Evolutionary conservation across 2,113 vertebrate species (phyloP).

Genomic region (Scalopus aquaticus): DNA sequence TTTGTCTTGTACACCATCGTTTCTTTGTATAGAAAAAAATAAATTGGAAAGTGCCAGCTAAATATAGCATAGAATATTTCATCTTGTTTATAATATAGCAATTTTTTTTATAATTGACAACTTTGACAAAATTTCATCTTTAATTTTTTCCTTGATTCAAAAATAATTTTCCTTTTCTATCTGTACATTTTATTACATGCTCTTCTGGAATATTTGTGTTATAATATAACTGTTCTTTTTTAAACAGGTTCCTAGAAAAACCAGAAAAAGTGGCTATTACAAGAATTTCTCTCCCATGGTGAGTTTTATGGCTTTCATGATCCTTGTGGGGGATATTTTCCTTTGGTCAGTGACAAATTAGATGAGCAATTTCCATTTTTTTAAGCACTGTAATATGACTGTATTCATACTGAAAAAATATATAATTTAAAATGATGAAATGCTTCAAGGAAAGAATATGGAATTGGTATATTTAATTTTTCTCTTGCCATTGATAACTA

Average conservation of each 20-base stretch:
- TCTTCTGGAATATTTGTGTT: slow-evolving; percentile 52
- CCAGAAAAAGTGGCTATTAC: slow-evolving; percentile 75
- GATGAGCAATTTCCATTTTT: slow-evolving; percentile 46
- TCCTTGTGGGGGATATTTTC: slow-evolving; percentile 67
- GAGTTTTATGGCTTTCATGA: slow-evolving; percentile 75
- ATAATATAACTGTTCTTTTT: slow-evolving; percentile 77
- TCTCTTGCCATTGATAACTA: not conserved
- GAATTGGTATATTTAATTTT: slow-evolving; percentile 25
- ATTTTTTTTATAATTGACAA: slow-evolving; percentile 57
- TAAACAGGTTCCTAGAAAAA: slow-evolving; percentile 54
- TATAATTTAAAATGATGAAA: slow-evolving; percentile 56
- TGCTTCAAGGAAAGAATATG: not conserved
- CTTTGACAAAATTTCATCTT: slow-evolving; percentile 61
- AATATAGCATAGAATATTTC: too few species aligned
- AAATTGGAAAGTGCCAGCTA: not conserved
- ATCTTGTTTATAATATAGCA: slow-evolving; percentile 59
- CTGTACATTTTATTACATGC: slow-evolving; percentile 54
- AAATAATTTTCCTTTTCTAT: slow-evolving; percentile 62
- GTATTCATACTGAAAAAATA: slow-evolving; percentile 19
- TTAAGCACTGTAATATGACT: slow-evolving; percentile 33
- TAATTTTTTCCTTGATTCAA: slow-evolving; percentile 69
- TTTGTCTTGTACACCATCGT: not conserved
- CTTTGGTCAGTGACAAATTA: slow-evolving; percentile 72
- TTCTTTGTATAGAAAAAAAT: slow-evolving; percentile 17
- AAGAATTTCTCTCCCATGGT: slow-evolving; percentile 32